phyloP scores from a whole-genome alignment of 2,888 invertebrate genomes.

The Sericinus montela region DNA sequence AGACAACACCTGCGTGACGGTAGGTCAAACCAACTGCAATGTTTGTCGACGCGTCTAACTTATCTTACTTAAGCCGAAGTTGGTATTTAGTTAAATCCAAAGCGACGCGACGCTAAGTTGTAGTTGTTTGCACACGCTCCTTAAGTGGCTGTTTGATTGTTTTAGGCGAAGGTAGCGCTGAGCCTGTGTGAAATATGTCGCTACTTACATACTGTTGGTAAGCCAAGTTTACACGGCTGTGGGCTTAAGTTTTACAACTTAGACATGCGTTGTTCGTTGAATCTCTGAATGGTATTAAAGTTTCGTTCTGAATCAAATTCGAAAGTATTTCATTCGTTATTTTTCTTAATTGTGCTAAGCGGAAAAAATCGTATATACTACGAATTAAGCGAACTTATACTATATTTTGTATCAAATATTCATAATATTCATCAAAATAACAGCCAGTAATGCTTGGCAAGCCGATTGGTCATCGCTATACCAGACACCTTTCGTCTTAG shows the following conservation, averaged over 20 bases:
- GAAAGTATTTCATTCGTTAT: neutral
- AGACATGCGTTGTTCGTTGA: conserved; percentile 23
- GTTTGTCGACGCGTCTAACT: conserved; percentile 38
- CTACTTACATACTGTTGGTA: conserved; percentile 58
- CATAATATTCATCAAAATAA: too few species aligned
- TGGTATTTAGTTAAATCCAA: conserved; percentile 74
- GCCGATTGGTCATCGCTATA: too few species aligned
- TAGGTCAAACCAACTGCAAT: conserved; percentile 5
- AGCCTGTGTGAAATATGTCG: conserved; percentile 72
- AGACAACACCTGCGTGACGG: neutral
- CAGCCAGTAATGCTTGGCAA: too few species aligned
- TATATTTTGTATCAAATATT: too few species aligned
- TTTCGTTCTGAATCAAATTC: neutral
- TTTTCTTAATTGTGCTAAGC: too few species aligned
- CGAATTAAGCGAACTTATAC: too few species aligned
- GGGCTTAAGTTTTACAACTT: conserved; percentile 69
- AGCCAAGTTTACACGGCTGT: conserved; percentile 58
- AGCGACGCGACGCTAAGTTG: conserved; percentile 43
- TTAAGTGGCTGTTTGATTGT: conserved; percentile 70
- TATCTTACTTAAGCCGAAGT: conserved; percentile 70
- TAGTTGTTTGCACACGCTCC: conserved; percentile 43
- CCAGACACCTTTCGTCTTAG: too few species aligned
- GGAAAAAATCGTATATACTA: too few species aligned
- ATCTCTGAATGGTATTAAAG: conserved; percentile 1
- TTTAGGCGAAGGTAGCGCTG: conserved; percentile 70